These are phyloP conservation scores for Gnathonemus echidnorhynchus DNA, from an alignment of 2,113 vertebrate species.

Conservation along the genomic window DNA sequence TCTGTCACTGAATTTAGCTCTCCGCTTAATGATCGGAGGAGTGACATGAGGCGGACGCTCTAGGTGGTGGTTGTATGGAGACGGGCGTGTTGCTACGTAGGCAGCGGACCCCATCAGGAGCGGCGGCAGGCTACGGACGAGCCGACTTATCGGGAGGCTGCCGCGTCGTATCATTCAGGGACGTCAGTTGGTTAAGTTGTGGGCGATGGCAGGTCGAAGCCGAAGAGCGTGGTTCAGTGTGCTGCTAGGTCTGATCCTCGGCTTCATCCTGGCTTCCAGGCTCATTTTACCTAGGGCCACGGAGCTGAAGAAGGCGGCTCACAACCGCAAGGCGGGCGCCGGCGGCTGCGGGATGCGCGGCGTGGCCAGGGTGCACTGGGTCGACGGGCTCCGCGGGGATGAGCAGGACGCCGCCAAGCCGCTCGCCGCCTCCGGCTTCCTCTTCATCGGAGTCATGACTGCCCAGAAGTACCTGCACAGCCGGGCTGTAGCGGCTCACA, in stretches of 20 bases:
- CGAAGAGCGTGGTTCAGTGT: conserved; percentile 85
- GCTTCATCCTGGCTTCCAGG: conserved; percentile 83
- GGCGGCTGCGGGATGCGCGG: conserved; percentile 48
- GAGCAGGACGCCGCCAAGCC: conserved; percentile 42
- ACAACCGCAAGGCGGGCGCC: conserved; percentile 58
- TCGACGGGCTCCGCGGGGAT: conserved; percentile 42
- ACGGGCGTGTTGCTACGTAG: conserved; percentile 58
- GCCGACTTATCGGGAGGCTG: conserved; percentile 34
- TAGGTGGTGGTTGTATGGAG: conserved; percentile 45
- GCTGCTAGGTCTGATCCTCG: conserved; percentile 79
- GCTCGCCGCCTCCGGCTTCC: conserved; percentile 65
- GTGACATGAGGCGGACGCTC: conserved; percentile 27
- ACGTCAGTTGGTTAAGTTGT: background rate
- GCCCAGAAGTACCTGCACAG: conserved; percentile 92
- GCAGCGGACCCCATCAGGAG: conserved; percentile 39
- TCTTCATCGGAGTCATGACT: conserved; percentile 93
- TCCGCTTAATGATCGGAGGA: conserved; percentile 26
- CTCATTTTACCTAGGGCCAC: conserved; percentile 74
- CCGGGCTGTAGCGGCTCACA: conserved; percentile 81
- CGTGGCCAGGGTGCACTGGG: conserved; percentile 45
- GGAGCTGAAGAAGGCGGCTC: conserved; percentile 70
- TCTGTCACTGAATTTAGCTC: background rate
- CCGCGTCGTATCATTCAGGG: conserved; percentile 5
- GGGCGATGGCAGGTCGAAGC: conserved; percentile 74
- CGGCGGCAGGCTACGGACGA: conserved; percentile 28